These are phyloP conservation scores for Matsumurasca onukii DNA, from an alignment of 1,140 invertebrate genomes.

Conservation along the genomic window DNA sequence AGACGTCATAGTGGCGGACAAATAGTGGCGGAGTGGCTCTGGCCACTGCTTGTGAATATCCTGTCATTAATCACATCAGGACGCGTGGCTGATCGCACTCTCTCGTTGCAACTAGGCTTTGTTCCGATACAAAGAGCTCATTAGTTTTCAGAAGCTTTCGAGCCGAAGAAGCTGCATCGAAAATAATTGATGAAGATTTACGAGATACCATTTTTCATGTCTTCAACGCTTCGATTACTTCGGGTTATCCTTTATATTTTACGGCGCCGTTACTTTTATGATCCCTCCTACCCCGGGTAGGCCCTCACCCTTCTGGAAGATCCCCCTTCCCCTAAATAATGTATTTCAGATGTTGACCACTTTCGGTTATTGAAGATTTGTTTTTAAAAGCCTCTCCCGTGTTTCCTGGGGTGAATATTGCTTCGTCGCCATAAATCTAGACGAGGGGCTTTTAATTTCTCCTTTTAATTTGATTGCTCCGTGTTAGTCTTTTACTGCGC, in stretches of 20 bases:
- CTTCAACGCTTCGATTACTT: slow-evolving; percentile 27
- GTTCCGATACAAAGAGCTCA: slow-evolving; percentile 16
- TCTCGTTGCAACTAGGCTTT: neutral
- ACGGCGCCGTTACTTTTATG: slow-evolving; percentile 26
- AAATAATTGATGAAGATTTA: slow-evolving; percentile 27
- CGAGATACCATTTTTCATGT: slow-evolving; percentile 21
- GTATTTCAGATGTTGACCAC: slow-evolving; percentile 27
- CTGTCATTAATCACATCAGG: slow-evolving; percentile 26
- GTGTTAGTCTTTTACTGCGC: too few relatives aligned
- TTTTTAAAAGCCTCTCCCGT: slow-evolving; percentile 13
- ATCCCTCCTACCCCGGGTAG: neutral
- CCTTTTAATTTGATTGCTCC: slow-evolving; percentile 11
- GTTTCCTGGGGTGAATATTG: slow-evolving; percentile 9
- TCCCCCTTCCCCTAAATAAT: slow-evolving; percentile 12
- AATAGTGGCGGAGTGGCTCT: neutral
- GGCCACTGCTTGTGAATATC: neutral
- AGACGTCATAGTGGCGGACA: too few relatives aligned
- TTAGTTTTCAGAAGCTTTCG: slow-evolving; percentile 25
- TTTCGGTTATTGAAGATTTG: slow-evolving; percentile 27
- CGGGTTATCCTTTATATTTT: slow-evolving; percentile 26
- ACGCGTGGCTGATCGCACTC: slow-evolving; percentile 12
- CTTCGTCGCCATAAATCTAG: neutral
- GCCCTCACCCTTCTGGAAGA: neutral
- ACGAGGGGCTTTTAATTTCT: neutral
- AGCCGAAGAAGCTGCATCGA: slow-evolving; percentile 22